Evolutionary conservation across 2,888 invertebrate species (phyloP), one percentile per base, ranked within the genome.

Genomic region (Aphodius sticticus): DNA sequence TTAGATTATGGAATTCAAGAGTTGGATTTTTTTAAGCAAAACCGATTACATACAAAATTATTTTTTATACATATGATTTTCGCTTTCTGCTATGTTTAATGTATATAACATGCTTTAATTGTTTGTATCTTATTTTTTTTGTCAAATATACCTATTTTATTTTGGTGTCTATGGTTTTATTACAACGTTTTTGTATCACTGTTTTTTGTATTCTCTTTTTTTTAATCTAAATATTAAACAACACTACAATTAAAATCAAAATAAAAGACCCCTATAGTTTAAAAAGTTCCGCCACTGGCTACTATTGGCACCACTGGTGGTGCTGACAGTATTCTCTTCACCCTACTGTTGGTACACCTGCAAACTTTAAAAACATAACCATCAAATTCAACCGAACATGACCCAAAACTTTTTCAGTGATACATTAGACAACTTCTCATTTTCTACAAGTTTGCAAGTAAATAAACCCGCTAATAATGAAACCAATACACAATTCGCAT

Each of bases 381-480:
- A 69, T 36, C 12, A 77, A 15, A 72, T 70, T 15, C n/a, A 76
- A 69, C 12, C 26, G 35, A 75, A 36, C 75, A 82, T 83, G 82
- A 81, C 75, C 77, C 78, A 78, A 77, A 16, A 71, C 35, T 79
- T 76, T 76, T 81, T 84, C 71, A 83, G 81, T 70, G 83, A 84
- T 80, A 84, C 84, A 26, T 83, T 84, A 26, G 84, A 84, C 76
- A 81, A 82, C 74, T 79, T 84, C 35, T 81, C 82, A 0, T 82
- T 84, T 78, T 78, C 81, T 15, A 77, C 35, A 6, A 81, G 78
- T 77, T 79, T 69, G 12, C 72, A 78, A 79, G 26, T 80, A 2
- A 76, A 37, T 14, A 38, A 74, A 26, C 26, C 15, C 7, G 9
- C n/a, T 12, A n/a, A 74, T 36, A 74, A 74, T 74, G 74, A 12